Evolutionary conservation across 2,113 vertebrate genomes (phyloP), one percentile per base, ranked within the genome.

Genomic region (Mus pahari): DNA sequence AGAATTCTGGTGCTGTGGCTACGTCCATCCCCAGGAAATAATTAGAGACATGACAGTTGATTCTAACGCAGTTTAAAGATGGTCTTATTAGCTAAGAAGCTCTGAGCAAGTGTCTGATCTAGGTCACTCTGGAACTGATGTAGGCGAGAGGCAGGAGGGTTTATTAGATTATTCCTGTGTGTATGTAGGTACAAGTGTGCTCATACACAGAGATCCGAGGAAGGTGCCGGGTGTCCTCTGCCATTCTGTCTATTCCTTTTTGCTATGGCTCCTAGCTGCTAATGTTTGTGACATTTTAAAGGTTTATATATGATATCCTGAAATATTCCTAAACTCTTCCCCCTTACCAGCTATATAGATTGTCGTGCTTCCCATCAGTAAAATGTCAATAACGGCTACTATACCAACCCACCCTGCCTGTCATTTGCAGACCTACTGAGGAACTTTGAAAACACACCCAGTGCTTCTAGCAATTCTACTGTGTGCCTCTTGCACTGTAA

Each of bases 1-100:
- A 68, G 86, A 81, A 78, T 92, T 81, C 45, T 53, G 45, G 31
- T 74, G 42, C 83, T 92, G 24, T 53, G 39, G 77, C 75, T 74
- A 33, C n/a, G 22, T 71, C 91, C 42, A 82, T 53, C 77, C 89
- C 55, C n/a, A 71, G 84, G 53, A 83, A 73, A 64, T 91, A 71
- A 89, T 90, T 73, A 95, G 90, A 78, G 74, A 79, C 94, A 74
- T 64, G 83, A 90, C 83, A 89, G 62, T 79, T 36, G 71, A 90
- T 74, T 58, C 86, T 48, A 68, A 75, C 62, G 48, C 86, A 66
- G 60, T 91, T 95, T 71, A 74, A 74, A 97, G 94, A 74, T 87
- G 97, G 68, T 19, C 70, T 83, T 95, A 93, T 88, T 91, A 83
- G 73, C 87, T 79, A 36, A 58, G 78, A 93, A 93, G 55, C 68